Base-by-base conservation (phyloP, 2,888 invertebrate genomes). In the Nebria salina region DNA sequence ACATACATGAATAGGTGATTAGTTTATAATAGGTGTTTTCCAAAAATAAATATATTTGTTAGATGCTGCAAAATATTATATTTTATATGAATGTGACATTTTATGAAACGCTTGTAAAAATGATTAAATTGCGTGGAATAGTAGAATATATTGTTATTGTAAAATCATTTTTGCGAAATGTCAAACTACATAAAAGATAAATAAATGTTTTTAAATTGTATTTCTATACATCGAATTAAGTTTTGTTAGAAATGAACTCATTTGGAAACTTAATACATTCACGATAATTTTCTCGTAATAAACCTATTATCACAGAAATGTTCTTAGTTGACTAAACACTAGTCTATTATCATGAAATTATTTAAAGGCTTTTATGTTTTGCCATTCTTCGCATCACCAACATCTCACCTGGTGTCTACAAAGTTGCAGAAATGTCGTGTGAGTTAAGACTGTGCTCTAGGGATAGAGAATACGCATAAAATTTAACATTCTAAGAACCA, bases 201-300 rank as follows among this genome's bases (percentile, higher is more conserved):
- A 70, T 34, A 70, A 26, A 70, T 70, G 25, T 66, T 25, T 70
- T 26, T 54, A 70, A 70, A 70, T 70, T 26, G 34, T 26, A 70
- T 70, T 70, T 8, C 70, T 7, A 11, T 54, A 11, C 54, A 54
- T 54, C 54, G 54, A 54, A 54, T 8, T 54, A 54, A 70, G 70
- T 70, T 70, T 70, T 34, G 70, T 20, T 70, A 15, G 15, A 70
- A 70, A 70, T 26, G 20, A 73, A 73, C 15, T 73, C 74, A 79
- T 66, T 79, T 43, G 79, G 68, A 79, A 79, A 79, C 70, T 70
- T 5, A 20, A 72, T 73, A 73, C 25, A 73, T 78, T 73, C 73
- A 68, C 75, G 34, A 80, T 80, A 80, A 80, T 80, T 75, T 80
- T 75, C 75, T 80, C 80, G 76, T 81, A 76, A 81, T 76, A 81